Conservation (phyloP, 2,113 vertebrate species). For the Crotalus viridis region DNA sequence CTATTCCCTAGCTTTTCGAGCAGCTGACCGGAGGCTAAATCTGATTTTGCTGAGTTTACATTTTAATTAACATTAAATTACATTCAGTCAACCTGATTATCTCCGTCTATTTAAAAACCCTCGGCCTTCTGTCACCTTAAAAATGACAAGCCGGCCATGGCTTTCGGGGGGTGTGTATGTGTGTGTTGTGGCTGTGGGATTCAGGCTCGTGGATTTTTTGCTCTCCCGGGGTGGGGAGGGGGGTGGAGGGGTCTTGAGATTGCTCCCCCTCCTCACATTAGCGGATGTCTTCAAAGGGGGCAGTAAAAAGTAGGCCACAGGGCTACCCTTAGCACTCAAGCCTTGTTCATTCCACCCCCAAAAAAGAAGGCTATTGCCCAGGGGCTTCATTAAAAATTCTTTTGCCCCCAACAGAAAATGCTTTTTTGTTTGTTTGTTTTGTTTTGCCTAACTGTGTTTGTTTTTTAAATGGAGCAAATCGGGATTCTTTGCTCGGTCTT, state of each 20-base stretch:
- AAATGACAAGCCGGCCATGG: not conserved
- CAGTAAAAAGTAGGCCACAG: not conserved
- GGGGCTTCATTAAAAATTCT: too few species aligned
- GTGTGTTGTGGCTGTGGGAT: not conserved
- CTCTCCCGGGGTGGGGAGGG: not conserved
- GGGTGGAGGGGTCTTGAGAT: not conserved
- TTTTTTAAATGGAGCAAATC: not conserved
- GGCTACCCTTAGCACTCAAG: not conserved
- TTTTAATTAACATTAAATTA: not conserved
- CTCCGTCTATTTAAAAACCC: not conserved
- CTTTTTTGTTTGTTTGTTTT: not conserved
- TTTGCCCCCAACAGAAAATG: fast-evolving
- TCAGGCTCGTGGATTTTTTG: not conserved
- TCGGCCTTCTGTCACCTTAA: not conserved
- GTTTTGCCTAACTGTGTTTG: fast-evolving
- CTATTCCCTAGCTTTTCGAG: not conserved
- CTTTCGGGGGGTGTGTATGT: not conserved
- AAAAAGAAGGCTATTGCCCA: too few species aligned
- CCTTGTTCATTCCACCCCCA: not conserved
- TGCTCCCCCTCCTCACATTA: not conserved
- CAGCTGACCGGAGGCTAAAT: not conserved
- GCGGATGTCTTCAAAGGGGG: not conserved
- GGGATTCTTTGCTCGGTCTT: not conserved
- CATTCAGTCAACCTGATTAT: not conserved
- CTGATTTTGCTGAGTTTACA: not conserved